Evolutionary conservation across 2,888 invertebrate genomes (phyloP).

Genomic region (Eupeodes luniger): DNA sequence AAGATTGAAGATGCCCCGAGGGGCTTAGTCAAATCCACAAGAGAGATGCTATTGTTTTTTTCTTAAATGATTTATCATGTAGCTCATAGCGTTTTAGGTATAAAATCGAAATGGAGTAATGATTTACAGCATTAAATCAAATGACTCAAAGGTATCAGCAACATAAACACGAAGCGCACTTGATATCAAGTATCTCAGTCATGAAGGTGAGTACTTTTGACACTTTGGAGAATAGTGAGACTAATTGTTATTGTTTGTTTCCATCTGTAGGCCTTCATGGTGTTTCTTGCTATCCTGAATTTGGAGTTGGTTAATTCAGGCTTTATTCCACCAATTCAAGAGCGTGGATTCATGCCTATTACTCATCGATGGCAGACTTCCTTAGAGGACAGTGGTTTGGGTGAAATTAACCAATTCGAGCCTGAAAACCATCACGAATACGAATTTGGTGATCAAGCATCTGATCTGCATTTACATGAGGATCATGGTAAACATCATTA

Average conservation of each 20-base stretch:
- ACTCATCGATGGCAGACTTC: slow-evolving; percentile 56
- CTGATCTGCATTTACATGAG: slow-evolving; percentile 49
- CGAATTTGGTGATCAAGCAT: slow-evolving; percentile 40
- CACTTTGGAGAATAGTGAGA: background rate
- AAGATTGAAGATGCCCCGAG: background rate
- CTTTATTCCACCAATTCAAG: slow-evolving; percentile 40
- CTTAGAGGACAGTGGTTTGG: slow-evolving; percentile 32
- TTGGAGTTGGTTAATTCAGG: background rate
- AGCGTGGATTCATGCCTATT: slow-evolving; percentile 31
- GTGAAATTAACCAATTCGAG: slow-evolving; percentile 27
- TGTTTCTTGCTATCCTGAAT: slow-evolving; percentile 6
- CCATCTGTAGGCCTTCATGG: slow-evolving; percentile 17
- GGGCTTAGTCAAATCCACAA: background rate
- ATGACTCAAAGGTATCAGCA: slow-evolving; percentile 51
- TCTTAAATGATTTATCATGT: slow-evolving; percentile 31
- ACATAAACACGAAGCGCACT: slow-evolving; percentile 6
- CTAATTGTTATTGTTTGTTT: background rate
- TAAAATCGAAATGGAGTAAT: slow-evolving; percentile 57
- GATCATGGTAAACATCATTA: slow-evolving; percentile 52
- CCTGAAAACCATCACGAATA: slow-evolving; percentile 9
- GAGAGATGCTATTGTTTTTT: slow-evolving; percentile 14
- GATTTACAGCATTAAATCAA: slow-evolving; percentile 55
- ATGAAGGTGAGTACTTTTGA: slow-evolving; percentile 61
- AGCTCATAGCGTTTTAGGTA: slow-evolving; percentile 34
- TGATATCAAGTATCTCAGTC: background rate